phyloP scores from a whole-genome alignment of 2,888 invertebrate species.

The Drosophila meridiana region DNA sequence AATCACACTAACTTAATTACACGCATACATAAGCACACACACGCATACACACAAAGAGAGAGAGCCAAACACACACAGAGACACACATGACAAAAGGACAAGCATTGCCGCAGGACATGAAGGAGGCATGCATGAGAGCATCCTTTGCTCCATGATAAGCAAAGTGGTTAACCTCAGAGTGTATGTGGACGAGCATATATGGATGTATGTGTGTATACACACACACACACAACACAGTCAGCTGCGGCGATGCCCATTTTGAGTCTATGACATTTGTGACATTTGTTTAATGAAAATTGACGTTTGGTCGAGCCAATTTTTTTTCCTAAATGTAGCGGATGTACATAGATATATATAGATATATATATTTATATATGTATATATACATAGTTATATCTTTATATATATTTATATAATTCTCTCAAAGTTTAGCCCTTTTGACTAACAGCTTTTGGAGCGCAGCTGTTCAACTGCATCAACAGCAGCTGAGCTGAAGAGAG shows the following conservation, averaged over 20 bases:
- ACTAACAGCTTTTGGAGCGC: slow-evolving; percentile 53
- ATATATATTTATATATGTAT: slow-evolving; percentile 1
- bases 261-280: slow-evolving; percentile 50
- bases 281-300: slow-evolving; percentile 74
- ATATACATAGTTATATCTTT: neutral
- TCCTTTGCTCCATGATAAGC: slow-evolving; percentile 62
- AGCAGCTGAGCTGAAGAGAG: neutral
- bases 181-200: neutral
- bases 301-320: slow-evolving; percentile 42
- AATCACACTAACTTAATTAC: slow-evolving; percentile 70
- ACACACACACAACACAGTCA: slow-evolving; percentile 9
- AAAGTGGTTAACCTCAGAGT: slow-evolving; percentile 70
- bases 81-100: slow-evolving; percentile 12
- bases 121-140: slow-evolving; percentile 50
- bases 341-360: slow-evolving; percentile 1
- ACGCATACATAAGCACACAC: slow-evolving; percentile 60
- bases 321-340: neutral
- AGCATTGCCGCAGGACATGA: slow-evolving; percentile 61
- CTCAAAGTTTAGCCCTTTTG: slow-evolving; percentile 10
- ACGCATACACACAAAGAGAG: neutral
- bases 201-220: neutral
- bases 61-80: too few species aligned
- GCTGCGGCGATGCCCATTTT: slow-evolving; percentile 41
- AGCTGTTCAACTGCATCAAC: slow-evolving; percentile 55
- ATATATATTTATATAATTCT: slow-evolving; percentile 15